phyloP scores from a whole-genome alignment of 2,797 vertebrate species.

The Hipposideros larvatus region DNA sequence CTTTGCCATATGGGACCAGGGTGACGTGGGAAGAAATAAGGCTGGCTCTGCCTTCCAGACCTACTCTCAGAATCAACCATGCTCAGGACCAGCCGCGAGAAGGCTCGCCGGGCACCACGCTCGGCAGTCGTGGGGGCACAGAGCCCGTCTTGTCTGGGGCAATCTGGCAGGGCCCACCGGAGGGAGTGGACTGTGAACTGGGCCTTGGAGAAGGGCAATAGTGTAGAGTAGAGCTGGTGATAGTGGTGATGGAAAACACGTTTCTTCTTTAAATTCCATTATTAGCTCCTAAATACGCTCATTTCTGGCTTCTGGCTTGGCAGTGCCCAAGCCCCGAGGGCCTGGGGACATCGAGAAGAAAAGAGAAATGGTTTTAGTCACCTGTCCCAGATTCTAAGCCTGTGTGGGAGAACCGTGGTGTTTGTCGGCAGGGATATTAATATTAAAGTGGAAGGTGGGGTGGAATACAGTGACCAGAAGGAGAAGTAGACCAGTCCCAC shows the following conservation, averaged over 20 bases:
- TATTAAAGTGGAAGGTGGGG: not conserved
- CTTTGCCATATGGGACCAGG: not conserved
- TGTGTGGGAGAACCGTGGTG: not conserved
- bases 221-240: fast-evolving
- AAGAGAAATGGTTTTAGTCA: not conserved
- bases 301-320: not conserved
- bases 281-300: not conserved
- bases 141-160: not conserved
- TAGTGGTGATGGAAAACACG: not conserved
- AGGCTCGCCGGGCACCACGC: fast-evolving
- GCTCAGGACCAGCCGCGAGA: fast-evolving
- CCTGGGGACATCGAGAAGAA: not conserved
- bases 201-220: not conserved
- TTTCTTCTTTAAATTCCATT: not conserved
- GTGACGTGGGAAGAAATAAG: not conserved
- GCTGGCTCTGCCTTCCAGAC: not conserved
- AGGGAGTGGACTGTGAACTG: fast-evolving
- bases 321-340: not conserved
- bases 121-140: not conserved
- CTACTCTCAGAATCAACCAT: not conserved
- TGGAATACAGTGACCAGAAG: not conserved
- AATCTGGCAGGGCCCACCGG: not conserved
- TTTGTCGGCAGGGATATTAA: not conserved
- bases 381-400: not conserved
- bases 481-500: not conserved